Evolutionary conservation across 2,797 vertebrate genomes (phyloP).

Genomic region (Thalassophryne amazonica): DNA sequence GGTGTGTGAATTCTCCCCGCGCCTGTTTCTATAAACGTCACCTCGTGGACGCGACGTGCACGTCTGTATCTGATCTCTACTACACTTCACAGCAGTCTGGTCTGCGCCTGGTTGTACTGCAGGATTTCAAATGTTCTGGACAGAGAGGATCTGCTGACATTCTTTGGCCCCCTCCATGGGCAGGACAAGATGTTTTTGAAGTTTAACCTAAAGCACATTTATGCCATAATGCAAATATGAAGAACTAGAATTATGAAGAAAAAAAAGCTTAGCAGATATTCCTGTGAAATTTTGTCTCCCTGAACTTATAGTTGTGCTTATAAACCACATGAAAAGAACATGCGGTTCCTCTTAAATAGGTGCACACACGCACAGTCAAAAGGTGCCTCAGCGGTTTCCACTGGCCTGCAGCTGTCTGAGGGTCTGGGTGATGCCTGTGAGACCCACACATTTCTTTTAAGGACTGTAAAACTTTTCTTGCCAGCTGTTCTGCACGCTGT

Average conservation of each 20-base stretch:
- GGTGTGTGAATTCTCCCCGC: no score
- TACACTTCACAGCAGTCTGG: not conserved
- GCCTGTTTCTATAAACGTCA: no score
- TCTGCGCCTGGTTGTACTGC: not conserved
- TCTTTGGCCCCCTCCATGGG: no score
- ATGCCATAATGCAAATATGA: not conserved
- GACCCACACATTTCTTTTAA: not conserved
- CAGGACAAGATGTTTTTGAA: not conserved
- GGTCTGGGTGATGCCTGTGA: not conserved
- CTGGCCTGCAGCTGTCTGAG: not conserved
- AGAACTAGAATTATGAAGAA: not conserved
- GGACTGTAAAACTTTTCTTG: slow-evolving; percentile 10
- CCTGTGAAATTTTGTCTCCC: not conserved
- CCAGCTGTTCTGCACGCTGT: slow-evolving; percentile 38
- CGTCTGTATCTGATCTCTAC: not conserved
- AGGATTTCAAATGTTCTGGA: not conserved
- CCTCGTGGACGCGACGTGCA: no score
- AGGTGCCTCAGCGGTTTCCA: slow-evolving; percentile 21
- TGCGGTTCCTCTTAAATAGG: not conserved
- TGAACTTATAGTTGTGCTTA: not conserved
- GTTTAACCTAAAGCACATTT: slow-evolving; percentile 17
- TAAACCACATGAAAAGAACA: not conserved
- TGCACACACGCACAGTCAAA: slow-evolving; percentile 5
- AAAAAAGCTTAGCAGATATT: not conserved
- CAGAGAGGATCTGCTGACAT: not conserved